These are phyloP conservation scores for Vespertilio murinus DNA, from an alignment of 2,797 vertebrate genomes.

Conservation along the genomic window DNA sequence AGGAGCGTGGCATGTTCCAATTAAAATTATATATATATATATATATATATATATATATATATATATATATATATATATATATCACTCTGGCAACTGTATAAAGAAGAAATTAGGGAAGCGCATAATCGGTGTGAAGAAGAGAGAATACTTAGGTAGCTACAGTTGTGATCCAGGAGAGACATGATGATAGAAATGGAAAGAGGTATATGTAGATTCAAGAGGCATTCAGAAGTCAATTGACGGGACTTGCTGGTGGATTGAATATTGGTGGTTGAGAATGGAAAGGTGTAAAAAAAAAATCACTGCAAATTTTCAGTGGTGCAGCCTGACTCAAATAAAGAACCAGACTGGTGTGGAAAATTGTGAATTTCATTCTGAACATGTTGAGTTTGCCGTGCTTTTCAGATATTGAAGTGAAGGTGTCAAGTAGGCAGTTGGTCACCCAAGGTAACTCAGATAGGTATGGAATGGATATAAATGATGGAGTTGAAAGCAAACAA, in stretches of 20 bases:
- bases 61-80: background rate
- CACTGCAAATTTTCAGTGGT: background rate
- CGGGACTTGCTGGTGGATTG: background rate
- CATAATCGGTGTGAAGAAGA: background rate
- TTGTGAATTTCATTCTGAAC: background rate
- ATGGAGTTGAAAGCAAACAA: background rate
- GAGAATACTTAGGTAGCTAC: background rate
- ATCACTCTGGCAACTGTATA: background rate
- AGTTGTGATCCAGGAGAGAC: background rate
- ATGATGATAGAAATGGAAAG: background rate
- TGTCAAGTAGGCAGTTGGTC: background rate
- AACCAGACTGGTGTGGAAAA: background rate
- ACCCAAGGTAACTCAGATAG: background rate
- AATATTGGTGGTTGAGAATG: background rate
- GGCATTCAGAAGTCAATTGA: background rate
- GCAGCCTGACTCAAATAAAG: background rate
- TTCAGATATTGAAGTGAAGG: background rate
- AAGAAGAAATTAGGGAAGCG: background rate
- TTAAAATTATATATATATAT: background rate
- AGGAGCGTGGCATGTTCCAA: background rate
- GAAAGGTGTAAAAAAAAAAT: background rate
- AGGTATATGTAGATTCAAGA: background rate
- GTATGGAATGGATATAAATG: background rate
- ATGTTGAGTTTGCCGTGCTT: background rate
- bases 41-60: no score